phyloP scores from a whole-genome alignment of 2,888 invertebrate genomes.

The Kryphioiulus occultus region DNA sequence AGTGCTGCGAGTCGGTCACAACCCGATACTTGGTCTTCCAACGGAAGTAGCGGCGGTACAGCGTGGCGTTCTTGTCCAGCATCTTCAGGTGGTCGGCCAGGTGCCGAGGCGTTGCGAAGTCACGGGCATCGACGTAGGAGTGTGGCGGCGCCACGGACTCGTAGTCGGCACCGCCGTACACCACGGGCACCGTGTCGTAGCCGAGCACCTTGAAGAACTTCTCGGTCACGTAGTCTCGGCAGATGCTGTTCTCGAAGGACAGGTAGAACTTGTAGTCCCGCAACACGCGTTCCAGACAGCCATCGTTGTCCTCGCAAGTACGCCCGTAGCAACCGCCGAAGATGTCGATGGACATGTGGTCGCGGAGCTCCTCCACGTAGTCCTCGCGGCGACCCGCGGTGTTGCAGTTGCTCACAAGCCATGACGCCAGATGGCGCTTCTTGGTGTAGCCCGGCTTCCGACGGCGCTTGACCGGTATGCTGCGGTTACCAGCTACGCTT shows the following conservation, averaged over 20 bases:
- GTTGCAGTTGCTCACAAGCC: constrained; percentile 59
- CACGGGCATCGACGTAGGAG: constrained; percentile 46
- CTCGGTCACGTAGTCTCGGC: constrained; percentile 55
- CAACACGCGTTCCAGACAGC: background rate
- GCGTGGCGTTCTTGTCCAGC: constrained; percentile 41
- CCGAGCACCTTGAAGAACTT: constrained; percentile 52
- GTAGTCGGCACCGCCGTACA: constrained; percentile 51
- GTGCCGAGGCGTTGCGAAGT: constrained; percentile 47
- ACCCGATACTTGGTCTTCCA: constrained; percentile 42
- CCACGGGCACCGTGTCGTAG: constrained; percentile 50
- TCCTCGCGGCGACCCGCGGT: constrained; percentile 53
- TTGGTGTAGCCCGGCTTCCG: background rate
- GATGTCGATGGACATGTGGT: constrained; percentile 53
- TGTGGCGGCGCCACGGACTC: constrained; percentile 35
- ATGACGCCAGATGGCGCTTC: constrained; percentile 55
- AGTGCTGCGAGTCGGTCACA: background rate
- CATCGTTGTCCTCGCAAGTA: background rate
- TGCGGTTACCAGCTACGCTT: background rate
- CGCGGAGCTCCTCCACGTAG: constrained; percentile 52
- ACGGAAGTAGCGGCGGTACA: constrained; percentile 49
- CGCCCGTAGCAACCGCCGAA: constrained; percentile 51
- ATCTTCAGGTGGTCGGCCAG: constrained; percentile 45
- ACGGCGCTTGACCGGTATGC: background rate
- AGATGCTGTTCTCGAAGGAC: constrained; percentile 55
- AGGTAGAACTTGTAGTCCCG: constrained; percentile 55